Conservation (phyloP, 2,113 vertebrate genomes). For the Tragulus kanchil region DNA sequence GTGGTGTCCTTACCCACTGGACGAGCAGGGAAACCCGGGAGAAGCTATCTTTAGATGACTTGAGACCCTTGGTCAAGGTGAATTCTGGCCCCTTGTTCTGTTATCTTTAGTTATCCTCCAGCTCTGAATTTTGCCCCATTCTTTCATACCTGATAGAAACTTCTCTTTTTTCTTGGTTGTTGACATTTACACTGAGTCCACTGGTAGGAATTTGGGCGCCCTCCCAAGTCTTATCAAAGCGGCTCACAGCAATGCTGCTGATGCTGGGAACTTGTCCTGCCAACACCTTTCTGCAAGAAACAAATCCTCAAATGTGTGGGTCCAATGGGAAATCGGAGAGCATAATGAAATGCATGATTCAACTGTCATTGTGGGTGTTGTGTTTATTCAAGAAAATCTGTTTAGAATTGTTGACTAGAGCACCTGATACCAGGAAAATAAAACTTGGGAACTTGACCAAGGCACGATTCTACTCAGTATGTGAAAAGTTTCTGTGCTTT, state of each 20-base stretch:
- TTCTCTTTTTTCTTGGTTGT: neutral
- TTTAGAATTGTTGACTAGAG: conserved; percentile 8
- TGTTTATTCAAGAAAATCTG: conserved; percentile 52
- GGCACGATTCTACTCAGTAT: neutral
- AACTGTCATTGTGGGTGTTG: conserved; percentile 20
- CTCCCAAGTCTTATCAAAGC: conserved; percentile 68
- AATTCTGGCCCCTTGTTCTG: neutral
- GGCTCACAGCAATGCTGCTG: conserved; percentile 41
- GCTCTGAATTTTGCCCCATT: neutral
- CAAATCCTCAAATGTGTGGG: conserved; percentile 57
- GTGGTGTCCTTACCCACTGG: too few species aligned
- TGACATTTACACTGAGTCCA: neutral
- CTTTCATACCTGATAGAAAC: neutral
- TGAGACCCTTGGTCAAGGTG: neutral
- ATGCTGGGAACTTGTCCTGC: conserved; percentile 52
- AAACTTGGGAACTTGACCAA: neutral
- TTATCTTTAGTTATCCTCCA: neutral
- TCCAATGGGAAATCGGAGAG: conserved; percentile 28
- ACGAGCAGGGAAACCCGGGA: neutral
- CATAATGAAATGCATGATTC: conserved; percentile 58
- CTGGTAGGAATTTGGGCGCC: conserved; percentile 58
- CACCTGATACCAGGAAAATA: neutral
- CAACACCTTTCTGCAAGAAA: conserved; percentile 63
- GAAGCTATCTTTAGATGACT: neutral
- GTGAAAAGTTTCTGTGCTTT: conserved; percentile 14